These are phyloP conservation scores for Octomys mimax DNA, from an alignment of 2,797 vertebrate genomes.

Conservation along the genomic window DNA sequence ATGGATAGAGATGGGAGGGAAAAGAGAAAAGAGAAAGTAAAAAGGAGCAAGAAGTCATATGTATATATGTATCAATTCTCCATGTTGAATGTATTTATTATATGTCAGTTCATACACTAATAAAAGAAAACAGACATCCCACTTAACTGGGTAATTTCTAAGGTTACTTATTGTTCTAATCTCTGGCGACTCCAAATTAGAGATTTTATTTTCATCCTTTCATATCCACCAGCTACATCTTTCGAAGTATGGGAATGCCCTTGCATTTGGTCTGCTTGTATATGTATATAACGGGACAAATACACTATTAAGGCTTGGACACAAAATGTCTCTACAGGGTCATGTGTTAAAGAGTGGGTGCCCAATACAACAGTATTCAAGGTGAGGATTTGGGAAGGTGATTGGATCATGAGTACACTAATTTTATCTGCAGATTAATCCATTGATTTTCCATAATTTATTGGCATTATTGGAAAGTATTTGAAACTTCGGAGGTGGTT, in stretches of 20 bases:
- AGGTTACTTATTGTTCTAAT: not conserved
- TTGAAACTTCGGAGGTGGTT: not conserved
- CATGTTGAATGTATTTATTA: not conserved
- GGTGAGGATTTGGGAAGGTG: not conserved
- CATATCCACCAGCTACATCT: not conserved
- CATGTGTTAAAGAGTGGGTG: not conserved
- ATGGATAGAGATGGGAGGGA: not conserved
- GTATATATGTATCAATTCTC: not conserved
- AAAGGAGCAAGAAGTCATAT: not conserved
- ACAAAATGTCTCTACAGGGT: not conserved
- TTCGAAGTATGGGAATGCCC: not conserved
- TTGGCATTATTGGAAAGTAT: not conserved
- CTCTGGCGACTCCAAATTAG: not conserved
- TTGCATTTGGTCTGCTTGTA: not conserved
- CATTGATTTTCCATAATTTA: not conserved
- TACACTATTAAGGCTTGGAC: not conserved
- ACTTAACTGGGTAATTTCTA: not conserved
- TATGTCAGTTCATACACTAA: not conserved
- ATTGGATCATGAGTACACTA: not conserved
- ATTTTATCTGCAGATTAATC: not conserved
- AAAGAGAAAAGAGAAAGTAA: not conserved
- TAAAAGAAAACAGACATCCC: not conserved
- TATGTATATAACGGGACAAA: not conserved
- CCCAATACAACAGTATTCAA: not conserved
- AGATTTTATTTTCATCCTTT: slow-evolving; percentile 17